Evolutionary conservation across 2,113 vertebrate species (phyloP).

Genomic region (Tupaia tana): DNA sequence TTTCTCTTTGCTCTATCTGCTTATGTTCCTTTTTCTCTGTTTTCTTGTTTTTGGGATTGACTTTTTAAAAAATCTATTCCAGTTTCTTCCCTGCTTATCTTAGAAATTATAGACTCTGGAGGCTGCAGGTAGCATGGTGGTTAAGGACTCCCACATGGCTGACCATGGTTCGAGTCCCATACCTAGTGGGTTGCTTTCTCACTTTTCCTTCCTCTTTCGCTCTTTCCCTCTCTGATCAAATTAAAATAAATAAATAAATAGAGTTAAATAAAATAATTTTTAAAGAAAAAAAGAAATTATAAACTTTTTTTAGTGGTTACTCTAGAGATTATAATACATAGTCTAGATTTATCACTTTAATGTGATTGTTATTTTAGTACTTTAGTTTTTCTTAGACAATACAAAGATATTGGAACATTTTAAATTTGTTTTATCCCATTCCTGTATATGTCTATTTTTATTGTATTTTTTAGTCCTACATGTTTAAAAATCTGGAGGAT

Average conservation of each 20-base stretch:
- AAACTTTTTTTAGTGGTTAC: background rate
- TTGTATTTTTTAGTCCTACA: background rate
- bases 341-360: background rate
- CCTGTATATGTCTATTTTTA: background rate
- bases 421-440: background rate
- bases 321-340: background rate
- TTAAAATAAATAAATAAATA: no score
- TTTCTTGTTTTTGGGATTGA: background rate
- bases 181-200: no score
- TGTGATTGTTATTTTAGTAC: background rate
- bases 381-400: background rate
- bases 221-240: no score
- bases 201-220: no score
- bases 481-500: background rate
- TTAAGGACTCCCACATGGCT: no score
- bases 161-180: no score
- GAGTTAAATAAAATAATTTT: no score
- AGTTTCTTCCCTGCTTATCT: no score
- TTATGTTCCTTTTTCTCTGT: background rate
- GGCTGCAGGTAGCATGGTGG: no score
- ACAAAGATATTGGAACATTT: background rate
- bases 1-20: background rate
- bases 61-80: background rate
- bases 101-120: background rate
- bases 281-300: no score